A percentile compares a stretch with the other conserved stretches of the same genome.
These are phyloP conservation scores for Phortica okadai DNA, from an alignment of 2,888 invertebrate species.

Conservation along the genomic window DNA sequence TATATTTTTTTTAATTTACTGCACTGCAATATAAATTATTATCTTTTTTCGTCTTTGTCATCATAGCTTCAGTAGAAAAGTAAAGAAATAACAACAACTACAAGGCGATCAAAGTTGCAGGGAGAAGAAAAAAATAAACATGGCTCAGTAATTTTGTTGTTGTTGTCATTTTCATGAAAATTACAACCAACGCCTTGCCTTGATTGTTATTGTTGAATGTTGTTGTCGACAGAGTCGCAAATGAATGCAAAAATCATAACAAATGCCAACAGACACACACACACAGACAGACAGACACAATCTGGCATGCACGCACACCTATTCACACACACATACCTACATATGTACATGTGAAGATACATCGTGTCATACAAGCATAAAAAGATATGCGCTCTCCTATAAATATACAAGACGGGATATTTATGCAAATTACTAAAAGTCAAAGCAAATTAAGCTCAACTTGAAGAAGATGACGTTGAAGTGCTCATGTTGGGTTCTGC, in stretches of 20 bases:
- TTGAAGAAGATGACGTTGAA: conserved; percentile 63
- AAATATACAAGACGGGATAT: conserved; percentile 49
- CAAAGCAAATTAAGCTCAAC: conserved; percentile 70
- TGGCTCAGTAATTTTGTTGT: not conserved
- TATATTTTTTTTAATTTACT: conserved; percentile 23
- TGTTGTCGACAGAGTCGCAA: conserved; percentile 43
- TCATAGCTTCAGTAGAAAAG: not conserved
- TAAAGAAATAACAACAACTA: not conserved
- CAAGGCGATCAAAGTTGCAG: not conserved
- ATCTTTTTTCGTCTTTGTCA: not conserved
- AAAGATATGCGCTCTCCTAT: conserved; percentile 37
- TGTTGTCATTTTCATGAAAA: conserved; percentile 36
- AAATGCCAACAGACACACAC: conserved; percentile 46
- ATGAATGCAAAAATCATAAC: conserved; percentile 55
- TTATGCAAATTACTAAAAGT: conserved; percentile 71
- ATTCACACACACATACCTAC: not conserved
- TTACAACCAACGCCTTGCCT: conserved; percentile 43
- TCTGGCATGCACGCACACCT: not conserved
- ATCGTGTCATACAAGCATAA: conserved; percentile 30
- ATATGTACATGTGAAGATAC: conserved; percentile 5
- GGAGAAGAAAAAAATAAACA: not conserved
- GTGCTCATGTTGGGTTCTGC: conserved; percentile 36
- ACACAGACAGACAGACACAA: conserved; percentile 31
- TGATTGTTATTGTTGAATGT: conserved; percentile 59
- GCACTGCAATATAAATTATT: conserved; percentile 1